Base-by-base conservation (phyloP, 2,113 vertebrate species). In the Aythya baeri region DNA sequence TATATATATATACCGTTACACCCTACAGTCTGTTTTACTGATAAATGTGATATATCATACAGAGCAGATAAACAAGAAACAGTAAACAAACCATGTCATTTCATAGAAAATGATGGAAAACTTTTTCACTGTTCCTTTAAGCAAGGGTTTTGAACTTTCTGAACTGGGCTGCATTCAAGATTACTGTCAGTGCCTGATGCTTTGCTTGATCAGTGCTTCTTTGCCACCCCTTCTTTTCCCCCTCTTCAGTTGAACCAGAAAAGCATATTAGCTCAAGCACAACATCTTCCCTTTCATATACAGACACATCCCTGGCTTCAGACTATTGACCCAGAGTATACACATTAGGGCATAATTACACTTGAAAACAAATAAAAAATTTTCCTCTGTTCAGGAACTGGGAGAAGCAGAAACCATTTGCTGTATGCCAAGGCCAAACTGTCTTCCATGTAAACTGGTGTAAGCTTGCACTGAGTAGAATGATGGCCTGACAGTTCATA, bases 31-130 rank as follows among this genome's bases (percentile, higher is more conserved):
- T 81, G 50, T 57, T 84, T 90, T 61, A 88, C 34, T 75, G 76
- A 90, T 81, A 67, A 89, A 85, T 34, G 29, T 18, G 22, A 75
- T 66, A 50, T 44, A 83, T 16, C 29, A 26, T 11, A 61, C 58
- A 90, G 65, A 91, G 71, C 65, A 94, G 72, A 70, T 71, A 70
- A 89, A 96, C 36, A 90, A 83, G 46, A 72, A 86, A 57, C 52
- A 46, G 55, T 55, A 88, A 95, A 88, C 52, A 93, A 88, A 74
- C 49, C 34, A 57, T 6, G 2, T 17, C 4, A 61, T 54, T 83
- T 81, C 68, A 78, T 1, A 78, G 59, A 27, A 84, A 57, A 93
- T 4, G 20, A 81, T 38, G 32, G 43, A 61, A 91, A 92, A 75
- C 26, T 57, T n/a, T 78, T 81, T 29, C 43, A 57, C 10, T 61